Base-by-base conservation (phyloP, 2,888 invertebrate species). In the Dimorphilus gyrociliatus region DNA sequence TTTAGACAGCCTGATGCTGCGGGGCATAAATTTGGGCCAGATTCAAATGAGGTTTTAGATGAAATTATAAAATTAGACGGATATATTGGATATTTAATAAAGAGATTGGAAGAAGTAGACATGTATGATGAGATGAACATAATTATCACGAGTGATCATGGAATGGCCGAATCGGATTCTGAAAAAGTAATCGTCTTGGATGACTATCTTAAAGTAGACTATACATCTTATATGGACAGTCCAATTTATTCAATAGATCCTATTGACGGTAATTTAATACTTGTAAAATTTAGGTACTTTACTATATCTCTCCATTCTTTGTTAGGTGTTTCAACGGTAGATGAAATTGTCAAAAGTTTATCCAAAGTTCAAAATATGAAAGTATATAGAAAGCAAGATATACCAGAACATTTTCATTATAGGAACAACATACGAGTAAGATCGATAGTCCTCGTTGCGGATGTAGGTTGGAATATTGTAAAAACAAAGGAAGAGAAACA, bases 101-200 rank as follows among this genome's bases (percentile, higher is more conserved):
- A 69, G 19, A 57, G 69, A 51, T 48, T 78, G n/a, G 51, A 64
- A 32, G 43, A 60, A 13, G 46, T 65, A 34, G 60, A 66, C 15
- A 53, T 77, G 28, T 47, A 55, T 4, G 60, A 69, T 17, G 64
- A 65, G 39, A 66, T 72, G 1, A 75, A 77, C 51, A 64, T 78
- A 1, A 67, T 78, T 33, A 67, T 78, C 37, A 55, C 76, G 25
- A 76, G 76, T 57, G 78, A 78, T 56, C 79, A 79, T 57, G 78
- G 79, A 12, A 74, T 77, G 72, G 53, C 67, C 2, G 57, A 63
- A 16, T 71, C 75, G 33, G 45, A 44, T 26, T 26, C 24, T 30
- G 41, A 46, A 23, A 31, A 44, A 35, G 25, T 39, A 10, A 47
- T 55, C 16, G 34, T 50, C 26, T 32, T 54, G 13, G 44, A 49